Evolutionary conservation across 2,888 invertebrate species (phyloP), one percentile per base, ranked within the genome.

Genomic region (Drosophila algonquin): DNA sequence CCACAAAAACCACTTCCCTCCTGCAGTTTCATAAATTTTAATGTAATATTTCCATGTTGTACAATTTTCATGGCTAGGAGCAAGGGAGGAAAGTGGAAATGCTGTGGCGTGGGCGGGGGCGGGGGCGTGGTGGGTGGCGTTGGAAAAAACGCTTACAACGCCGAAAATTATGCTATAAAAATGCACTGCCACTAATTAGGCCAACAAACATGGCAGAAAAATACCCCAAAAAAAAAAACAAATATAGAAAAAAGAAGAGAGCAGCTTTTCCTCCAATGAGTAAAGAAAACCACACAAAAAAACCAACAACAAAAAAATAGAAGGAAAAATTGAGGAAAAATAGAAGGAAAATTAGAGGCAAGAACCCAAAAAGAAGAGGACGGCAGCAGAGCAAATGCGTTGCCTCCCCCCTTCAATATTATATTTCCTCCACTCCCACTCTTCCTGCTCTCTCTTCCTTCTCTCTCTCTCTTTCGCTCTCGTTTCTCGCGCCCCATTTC

Each of bases 111-210:
- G 10, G 12, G 10, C 7, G 16, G 50, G 7, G 16, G 52, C 53
- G n/a, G 84, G 18, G 18, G 18, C 18, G n/a, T n/a, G n/a, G n/a
- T n/a, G n/a, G n/a, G n/a, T n/a, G n/a, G n/a, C n/a, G n/a, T n/a
- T 63, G 70, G 70, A 60, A 71, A 82, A 78, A 82, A 71, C 70
- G 81, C 75, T 78, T 80, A 84, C 86, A 83, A 79, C 87, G 70
- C 83, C 80, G 73, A 86, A 84, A 84, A 84, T 86, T 76, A 84
- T 88, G 88, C 88, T 71, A 88, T 84, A 83, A 84, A 84, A 84
- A 82, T 88, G 88, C 86, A 86, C 72, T 80, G 73, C 65, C 79
- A 76, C 88, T 84, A 88, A 84, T 82, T 84, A 84, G 80, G 83
- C 83, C 78, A 86, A 85, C 82, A 85, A 81, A 87, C 86, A 61